phyloP scores from a whole-genome alignment of 1,140 invertebrate species.

The Lysiphlebus fabarum region DNA sequence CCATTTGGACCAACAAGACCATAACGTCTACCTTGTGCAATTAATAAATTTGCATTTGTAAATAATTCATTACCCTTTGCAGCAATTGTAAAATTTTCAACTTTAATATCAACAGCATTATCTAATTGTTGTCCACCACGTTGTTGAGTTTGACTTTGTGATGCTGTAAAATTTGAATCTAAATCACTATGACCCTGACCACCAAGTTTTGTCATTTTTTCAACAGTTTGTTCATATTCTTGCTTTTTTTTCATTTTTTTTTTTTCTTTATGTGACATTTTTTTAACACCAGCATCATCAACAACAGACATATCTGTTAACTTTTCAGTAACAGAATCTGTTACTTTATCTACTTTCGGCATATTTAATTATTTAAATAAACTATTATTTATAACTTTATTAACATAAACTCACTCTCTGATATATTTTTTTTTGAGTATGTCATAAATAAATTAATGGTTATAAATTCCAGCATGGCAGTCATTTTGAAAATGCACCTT shows the following conservation, averaged over 20 bases:
- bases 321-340: conserved; percentile 43
- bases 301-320: conserved; percentile 41
- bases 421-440: no score
- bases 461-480: no score
- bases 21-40: conserved; percentile 91
- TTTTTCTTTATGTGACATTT: conserved; percentile 90
- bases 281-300: conserved; percentile 48
- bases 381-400: no score
- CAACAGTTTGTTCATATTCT: conserved; percentile 90
- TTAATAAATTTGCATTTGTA: conserved; percentile 91
- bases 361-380: no score
- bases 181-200: conserved; percentile 84
- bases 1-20: conserved; percentile 98
- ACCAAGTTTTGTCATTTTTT: conserved; percentile 82
- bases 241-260: conserved; percentile 91
- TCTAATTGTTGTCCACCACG: conserved; percentile 76
- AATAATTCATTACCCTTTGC: conserved; percentile 98
- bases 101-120: conserved; percentile 96
- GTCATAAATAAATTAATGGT: no score
- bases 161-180: conserved; percentile 94
- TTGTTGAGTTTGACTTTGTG: conserved; percentile 61
- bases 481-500: no score
- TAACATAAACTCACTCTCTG: no score
- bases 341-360: conserved; percentile 23
- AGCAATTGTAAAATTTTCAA: conserved; percentile 97